Conservation (phyloP, 2,113 vertebrate genomes). For the Protobothrops mucrosquamatus region DNA sequence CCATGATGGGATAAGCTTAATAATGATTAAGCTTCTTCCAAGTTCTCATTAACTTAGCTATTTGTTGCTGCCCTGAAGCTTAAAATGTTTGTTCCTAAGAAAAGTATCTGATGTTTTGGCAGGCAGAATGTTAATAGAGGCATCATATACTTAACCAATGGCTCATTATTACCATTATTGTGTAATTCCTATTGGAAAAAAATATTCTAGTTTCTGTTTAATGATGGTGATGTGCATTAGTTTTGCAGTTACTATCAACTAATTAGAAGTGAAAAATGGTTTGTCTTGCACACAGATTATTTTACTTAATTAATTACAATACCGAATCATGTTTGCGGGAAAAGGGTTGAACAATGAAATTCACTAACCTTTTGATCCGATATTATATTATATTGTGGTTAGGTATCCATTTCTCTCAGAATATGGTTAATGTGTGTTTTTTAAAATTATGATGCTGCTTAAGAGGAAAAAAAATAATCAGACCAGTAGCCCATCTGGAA, state of each 20-base stretch:
- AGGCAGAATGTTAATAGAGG: not conserved
- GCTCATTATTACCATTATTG: not conserved
- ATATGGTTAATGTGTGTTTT: not conserved
- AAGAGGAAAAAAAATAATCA: not conserved
- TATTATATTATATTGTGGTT: not conserved
- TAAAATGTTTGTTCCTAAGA: not conserved
- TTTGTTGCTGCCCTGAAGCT: slow-evolving; percentile 5
- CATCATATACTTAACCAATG: not conserved
- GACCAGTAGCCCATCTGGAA: not conserved
- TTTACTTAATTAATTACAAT: not conserved
- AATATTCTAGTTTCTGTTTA: not conserved
- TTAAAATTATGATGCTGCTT: not conserved
- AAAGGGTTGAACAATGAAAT: not conserved
- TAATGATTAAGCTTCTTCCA: not conserved
- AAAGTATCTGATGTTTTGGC: not conserved
- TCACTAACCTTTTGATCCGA: not conserved
- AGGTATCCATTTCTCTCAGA: not conserved
- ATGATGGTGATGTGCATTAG: not conserved
- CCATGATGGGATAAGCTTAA: not conserved
- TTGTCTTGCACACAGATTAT: not conserved
- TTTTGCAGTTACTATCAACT: slow-evolving; percentile 4
- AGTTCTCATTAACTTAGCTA: not conserved
- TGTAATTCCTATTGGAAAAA: not conserved
- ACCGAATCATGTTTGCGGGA: not conserved
- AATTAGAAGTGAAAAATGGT: not conserved